Evolutionary conservation across 2,113 vertebrate genomes (phyloP), one percentile per base, ranked within the genome.

Genomic region (Condylura cristata): DNA sequence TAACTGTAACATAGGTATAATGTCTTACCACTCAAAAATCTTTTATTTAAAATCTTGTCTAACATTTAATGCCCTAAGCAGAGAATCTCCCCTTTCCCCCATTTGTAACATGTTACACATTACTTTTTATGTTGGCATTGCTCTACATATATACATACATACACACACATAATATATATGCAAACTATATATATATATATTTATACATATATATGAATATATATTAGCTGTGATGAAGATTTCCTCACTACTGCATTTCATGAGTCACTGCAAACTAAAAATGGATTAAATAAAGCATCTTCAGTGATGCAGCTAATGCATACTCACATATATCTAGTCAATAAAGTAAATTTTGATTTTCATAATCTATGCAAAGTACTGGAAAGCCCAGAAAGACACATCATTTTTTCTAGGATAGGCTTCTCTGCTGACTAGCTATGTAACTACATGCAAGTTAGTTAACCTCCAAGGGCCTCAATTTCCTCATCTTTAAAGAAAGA

Each of bases 391-490:
- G 10, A 41, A 91, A 20, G n/a, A 44, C 71, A 41, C 51, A 26
- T 30, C 48, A 17, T 32, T 79, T 93, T 92, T 81, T 82, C 79
- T 90, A 60, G 32, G 30, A 56, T 0, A 1, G 66, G 9, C 5
- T 90, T 90, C 87, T 85, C 92, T 87, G 78, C 84, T 53, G 66
- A 79, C 87, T 85, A 87, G n/a, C 76, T 89, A 13, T 60, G 48
- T 70, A 94, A 76, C 87, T 81, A 85, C 78, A 76, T 80, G 60
- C 92, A 91, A 87, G 86, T 96, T 89, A 91, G 74, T 94, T 94
- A 96, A 96, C 96, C 91, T 95, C 63, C 48, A 48, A 89, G 83
- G 74, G 92, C 94, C 96, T 83, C 86, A 94, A 79, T 89, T 91
- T 96, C 89, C 65, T 90, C 88, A 78, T 92, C 88, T 86, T 74